These are phyloP conservation scores for Stegastes partitus DNA, from an alignment of 2,113 vertebrate genomes.

Conservation along the genomic window DNA sequence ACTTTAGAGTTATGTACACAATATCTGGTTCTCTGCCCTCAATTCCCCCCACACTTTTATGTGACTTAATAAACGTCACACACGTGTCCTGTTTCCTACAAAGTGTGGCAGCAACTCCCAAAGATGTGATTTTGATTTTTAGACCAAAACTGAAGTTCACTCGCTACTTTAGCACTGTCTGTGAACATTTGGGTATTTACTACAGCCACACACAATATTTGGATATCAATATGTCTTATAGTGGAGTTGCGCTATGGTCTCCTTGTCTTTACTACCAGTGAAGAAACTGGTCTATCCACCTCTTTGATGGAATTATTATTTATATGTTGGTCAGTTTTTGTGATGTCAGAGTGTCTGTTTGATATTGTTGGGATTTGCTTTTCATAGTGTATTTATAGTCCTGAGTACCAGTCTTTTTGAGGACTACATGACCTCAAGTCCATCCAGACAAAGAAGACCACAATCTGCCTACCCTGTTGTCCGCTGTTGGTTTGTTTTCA, in stretches of 20 bases:
- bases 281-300: background rate
- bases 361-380: background rate
- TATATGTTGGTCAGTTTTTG: too few relatives aligned
- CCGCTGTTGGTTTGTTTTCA: too few relatives aligned
- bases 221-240: background rate
- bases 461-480: background rate
- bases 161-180: background rate
- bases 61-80: too few relatives aligned
- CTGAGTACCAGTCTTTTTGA: too few relatives aligned
- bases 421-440: too few relatives aligned
- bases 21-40: background rate
- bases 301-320: background rate
- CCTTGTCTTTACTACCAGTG: background rate
- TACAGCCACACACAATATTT: background rate
- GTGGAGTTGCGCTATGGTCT: background rate
- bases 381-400: too few relatives aligned
- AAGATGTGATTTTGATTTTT: too few relatives aligned
- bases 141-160: background rate
- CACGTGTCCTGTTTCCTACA: too few relatives aligned
- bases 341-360: background rate
- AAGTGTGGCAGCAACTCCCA: too few relatives aligned
- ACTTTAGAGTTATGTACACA: background rate
- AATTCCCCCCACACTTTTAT: background rate
- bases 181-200: too few relatives aligned
- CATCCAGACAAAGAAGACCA: too few relatives aligned